Conservation (phyloP, 2,797 vertebrate genomes). For the Gallinago solitaria region DNA sequence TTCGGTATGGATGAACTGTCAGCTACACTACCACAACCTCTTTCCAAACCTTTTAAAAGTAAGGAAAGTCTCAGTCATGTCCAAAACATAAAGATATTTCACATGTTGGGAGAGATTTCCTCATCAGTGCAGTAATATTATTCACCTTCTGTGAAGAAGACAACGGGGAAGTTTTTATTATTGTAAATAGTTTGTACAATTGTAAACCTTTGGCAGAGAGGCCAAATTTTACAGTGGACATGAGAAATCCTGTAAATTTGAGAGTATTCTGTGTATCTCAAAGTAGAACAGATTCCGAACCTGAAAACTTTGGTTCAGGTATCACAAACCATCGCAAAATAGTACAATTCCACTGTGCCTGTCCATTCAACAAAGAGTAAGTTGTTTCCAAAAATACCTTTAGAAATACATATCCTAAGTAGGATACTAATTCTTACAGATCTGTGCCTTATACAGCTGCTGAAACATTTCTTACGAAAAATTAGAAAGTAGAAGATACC, state of each 20-base stretch:
- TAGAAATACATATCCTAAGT: not conserved
- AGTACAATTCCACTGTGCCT: not conserved
- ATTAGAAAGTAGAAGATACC: not conserved
- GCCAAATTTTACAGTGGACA: not conserved
- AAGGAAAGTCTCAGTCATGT: not conserved
- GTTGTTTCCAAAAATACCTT: not conserved
- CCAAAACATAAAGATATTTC: not conserved
- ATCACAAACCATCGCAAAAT: not conserved
- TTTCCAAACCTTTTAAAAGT: constrained; percentile 24
- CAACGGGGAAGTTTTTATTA: not conserved
- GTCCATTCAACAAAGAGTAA: not conserved
- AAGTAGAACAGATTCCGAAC: not conserved
- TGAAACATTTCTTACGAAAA: not conserved
- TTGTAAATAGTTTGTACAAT: not conserved
- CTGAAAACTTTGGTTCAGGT: not conserved
- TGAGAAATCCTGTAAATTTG: not conserved
- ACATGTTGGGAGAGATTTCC: not conserved
- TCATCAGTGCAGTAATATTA: not conserved
- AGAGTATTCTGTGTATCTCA: not conserved
- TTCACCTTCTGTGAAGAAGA: not conserved
- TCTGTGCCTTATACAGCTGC: not conserved
- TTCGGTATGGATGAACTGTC: constrained; percentile 27
- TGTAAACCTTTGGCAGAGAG: not conserved
- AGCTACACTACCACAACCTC: not conserved
- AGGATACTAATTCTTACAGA: not conserved